Conservation (phyloP, 1,140 invertebrate species). For the Lerema accius region DNA sequence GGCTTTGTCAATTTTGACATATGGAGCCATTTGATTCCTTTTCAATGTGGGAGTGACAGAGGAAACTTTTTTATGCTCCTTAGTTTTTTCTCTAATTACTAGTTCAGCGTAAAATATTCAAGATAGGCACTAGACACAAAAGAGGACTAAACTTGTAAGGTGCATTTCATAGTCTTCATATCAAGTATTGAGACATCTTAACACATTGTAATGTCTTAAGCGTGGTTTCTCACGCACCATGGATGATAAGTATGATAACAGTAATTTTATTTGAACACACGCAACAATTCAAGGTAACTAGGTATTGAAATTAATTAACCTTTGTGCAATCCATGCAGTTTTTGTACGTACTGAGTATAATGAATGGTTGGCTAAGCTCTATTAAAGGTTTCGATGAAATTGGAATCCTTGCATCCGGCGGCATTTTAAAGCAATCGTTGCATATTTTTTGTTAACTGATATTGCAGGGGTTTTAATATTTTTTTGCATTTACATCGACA, state of each 20-base stretch:
- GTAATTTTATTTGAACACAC: neutral
- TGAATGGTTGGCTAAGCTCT: conserved; percentile 2
- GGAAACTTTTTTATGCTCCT: too few species aligned
- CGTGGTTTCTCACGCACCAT: neutral
- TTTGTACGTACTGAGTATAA: neutral
- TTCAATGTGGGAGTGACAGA: too few species aligned
- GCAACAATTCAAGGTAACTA: too few species aligned
- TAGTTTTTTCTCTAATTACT: too few species aligned
- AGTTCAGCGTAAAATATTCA: too few species aligned
- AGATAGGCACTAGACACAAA: too few species aligned
- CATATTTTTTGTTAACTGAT: too few species aligned
- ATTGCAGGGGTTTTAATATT: neutral
- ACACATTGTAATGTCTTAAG: neutral
- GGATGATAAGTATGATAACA: neutral
- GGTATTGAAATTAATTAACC: too few species aligned
- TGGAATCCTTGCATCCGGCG: conserved; percentile 11
- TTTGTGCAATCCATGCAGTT: conserved; percentile 7
- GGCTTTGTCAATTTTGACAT: too few species aligned
- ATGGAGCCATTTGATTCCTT: too few species aligned
- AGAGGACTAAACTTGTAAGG: neutral
- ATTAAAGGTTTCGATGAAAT: conserved; percentile 22
- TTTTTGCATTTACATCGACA: too few species aligned
- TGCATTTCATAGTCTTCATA: neutral
- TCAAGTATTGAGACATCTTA: neutral
- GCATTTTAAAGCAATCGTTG: neutral